phyloP scores from a whole-genome alignment of 2,888 invertebrate species.

The Nudaria mundana region DNA sequence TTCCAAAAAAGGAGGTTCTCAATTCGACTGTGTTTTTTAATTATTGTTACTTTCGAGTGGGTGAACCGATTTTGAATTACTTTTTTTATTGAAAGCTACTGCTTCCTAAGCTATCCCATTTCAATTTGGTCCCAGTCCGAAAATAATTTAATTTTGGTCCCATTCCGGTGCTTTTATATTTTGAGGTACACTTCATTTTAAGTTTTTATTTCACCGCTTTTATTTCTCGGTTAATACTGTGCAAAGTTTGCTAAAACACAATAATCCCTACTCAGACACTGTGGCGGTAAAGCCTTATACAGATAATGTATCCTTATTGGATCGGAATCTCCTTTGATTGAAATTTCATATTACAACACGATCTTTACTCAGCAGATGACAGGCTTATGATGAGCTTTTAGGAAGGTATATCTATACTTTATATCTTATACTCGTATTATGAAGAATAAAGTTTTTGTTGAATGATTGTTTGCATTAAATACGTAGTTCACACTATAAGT shows the following conservation, averaged over 20 bases:
- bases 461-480: too few species aligned
- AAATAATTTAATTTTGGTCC: not conserved
- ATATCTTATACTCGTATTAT: too few species aligned
- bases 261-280: conserved; percentile 20
- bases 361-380: conserved; percentile 1
- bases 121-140: too few species aligned
- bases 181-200: not conserved
- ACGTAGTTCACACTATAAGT: too few species aligned
- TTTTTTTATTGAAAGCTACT: too few species aligned
- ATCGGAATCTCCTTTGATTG: conserved; percentile 28
- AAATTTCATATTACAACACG: conserved; percentile 16
- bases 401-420: not conserved
- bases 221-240: not conserved
- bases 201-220: not conserved
- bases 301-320: conserved; percentile 23
- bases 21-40: too few species aligned
- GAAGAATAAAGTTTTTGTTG: too few species aligned
- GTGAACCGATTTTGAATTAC: too few species aligned
- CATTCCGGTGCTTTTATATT: not conserved
- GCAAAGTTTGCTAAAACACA: conserved; percentile 14
- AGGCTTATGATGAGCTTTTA: not conserved
- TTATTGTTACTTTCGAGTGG: too few species aligned
- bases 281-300: conserved; percentile 20
- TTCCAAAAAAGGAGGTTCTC: too few species aligned
- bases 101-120: too few species aligned